Percentiles rank a stretch among this genome's conserved stretches.
Conservation (phyloP, 2,113 vertebrate species). For the Melanocharis versteri region DNA sequence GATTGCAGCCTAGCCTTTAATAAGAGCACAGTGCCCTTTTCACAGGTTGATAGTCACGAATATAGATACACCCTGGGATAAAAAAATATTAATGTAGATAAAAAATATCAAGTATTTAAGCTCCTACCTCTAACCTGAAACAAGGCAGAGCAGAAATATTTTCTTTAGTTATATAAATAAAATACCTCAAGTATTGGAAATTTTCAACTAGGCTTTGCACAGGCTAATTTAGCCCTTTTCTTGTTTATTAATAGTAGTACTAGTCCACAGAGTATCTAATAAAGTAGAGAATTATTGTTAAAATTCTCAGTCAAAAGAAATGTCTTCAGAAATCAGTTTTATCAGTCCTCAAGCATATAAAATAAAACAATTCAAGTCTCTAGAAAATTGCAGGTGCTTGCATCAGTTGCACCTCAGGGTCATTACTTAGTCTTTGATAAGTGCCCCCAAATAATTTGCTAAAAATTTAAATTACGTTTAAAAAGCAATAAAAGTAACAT, state of each 20-base stretch:
- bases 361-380: neutral
- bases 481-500: neutral
- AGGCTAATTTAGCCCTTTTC: neutral
- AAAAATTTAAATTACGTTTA: neutral
- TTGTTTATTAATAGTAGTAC: neutral
- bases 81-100: neutral
- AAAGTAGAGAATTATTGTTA: neutral
- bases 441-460: neutral
- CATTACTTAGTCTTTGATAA: neutral
- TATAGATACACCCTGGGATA: neutral
- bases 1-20: conserved; percentile 13
- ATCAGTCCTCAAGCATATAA: rapidly evolving
- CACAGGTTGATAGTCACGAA: neutral
- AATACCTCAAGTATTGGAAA: neutral
- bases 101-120: neutral
- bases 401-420: neutral
- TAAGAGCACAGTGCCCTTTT: conserved; percentile 17
- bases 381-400: neutral
- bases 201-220: neutral
- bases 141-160: neutral
- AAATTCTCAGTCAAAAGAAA: neutral
- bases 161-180: neutral
- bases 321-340: neutral
- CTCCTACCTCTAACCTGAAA: neutral
- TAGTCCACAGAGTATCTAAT: neutral